A percentile compares a stretch with the other conserved stretches of the same genome.
Conservation (phyloP, 2,113 vertebrate genomes). For the Lophochroa leadbeateri region DNA sequence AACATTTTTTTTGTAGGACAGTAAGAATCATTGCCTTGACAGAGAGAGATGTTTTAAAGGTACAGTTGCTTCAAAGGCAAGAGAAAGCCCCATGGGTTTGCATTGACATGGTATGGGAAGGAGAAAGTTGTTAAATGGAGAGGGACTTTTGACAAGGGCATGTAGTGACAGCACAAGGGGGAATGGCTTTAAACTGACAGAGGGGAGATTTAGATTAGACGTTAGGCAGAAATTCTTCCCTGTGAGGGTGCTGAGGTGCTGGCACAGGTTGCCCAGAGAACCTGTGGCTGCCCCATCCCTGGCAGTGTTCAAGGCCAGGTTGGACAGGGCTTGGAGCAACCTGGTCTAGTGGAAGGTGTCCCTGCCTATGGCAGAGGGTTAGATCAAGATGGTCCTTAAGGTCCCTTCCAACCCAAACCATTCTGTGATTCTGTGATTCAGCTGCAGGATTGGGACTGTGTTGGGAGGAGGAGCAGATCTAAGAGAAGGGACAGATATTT, state of each 20-base stretch:
- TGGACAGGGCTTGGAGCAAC: not conserved
- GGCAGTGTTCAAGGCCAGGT: not conserved
- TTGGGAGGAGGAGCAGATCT: not conserved
- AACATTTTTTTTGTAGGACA: conserved; percentile 44
- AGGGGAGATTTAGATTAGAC: not conserved
- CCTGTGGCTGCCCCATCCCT: not conserved
- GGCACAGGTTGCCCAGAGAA: not conserved
- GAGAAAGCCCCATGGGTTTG: not conserved
- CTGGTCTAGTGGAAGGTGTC: not conserved
- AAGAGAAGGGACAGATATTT: not conserved
- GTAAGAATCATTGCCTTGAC: conserved; percentile 64
- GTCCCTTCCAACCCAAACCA: not conserved
- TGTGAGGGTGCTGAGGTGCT: not conserved
- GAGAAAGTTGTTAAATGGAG: not conserved
- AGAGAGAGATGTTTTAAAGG: conserved; percentile 49
- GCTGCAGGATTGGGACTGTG: not conserved
- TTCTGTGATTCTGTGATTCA: not conserved
- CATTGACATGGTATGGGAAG: not conserved
- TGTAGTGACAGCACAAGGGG: not conserved
- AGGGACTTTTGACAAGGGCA: not conserved
- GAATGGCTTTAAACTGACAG: not conserved
- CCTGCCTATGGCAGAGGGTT: not conserved
- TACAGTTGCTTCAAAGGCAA: conserved; percentile 38
- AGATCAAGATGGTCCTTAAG: not conserved
- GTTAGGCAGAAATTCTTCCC: not conserved